phyloP scores from a whole-genome alignment of 2,888 invertebrate species.

The Loripinus fragilis region DNA sequence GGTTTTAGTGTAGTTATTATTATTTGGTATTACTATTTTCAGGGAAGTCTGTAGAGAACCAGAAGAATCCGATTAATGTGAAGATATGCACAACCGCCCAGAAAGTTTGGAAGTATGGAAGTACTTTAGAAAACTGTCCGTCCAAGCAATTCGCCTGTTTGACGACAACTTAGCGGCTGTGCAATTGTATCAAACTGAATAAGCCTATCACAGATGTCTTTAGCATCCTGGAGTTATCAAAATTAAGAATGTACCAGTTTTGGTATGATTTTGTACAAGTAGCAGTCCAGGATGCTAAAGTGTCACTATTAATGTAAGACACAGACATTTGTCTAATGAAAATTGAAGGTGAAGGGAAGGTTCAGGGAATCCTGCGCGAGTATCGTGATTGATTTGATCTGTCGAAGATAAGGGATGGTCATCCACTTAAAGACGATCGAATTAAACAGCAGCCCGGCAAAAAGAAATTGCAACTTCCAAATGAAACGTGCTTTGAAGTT shows the following conservation, averaged over 20 bases:
- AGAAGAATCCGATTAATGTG: background rate
- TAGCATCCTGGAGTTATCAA: conserved; percentile 21
- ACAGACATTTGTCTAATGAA: conserved; percentile 6
- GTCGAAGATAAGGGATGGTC: conserved; percentile 7
- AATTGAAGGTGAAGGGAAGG: background rate
- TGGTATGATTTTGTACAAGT: conserved; percentile 18
- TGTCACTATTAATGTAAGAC: background rate
- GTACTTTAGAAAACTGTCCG: background rate
- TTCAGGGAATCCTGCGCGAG: background rate
- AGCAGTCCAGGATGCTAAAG: background rate
- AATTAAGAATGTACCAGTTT: background rate
- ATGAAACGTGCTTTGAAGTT: no score
- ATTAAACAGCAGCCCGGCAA: background rate
- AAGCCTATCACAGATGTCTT: background rate
- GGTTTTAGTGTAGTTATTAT: no score
- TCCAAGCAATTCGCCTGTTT: background rate
- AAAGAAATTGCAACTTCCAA: no score
- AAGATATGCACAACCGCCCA: background rate
- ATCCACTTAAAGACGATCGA: background rate
- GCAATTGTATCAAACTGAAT: conserved; percentile 16
- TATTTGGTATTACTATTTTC: background rate
- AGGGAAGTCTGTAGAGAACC: background rate
- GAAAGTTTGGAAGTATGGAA: background rate
- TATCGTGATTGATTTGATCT: conserved; percentile 13
- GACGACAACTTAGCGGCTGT: conserved; percentile 9